A percentile compares a stretch with the other conserved stretches of the same genome.
Conservation (phyloP, 2,797 vertebrate species). For the Periparus ater region DNA sequence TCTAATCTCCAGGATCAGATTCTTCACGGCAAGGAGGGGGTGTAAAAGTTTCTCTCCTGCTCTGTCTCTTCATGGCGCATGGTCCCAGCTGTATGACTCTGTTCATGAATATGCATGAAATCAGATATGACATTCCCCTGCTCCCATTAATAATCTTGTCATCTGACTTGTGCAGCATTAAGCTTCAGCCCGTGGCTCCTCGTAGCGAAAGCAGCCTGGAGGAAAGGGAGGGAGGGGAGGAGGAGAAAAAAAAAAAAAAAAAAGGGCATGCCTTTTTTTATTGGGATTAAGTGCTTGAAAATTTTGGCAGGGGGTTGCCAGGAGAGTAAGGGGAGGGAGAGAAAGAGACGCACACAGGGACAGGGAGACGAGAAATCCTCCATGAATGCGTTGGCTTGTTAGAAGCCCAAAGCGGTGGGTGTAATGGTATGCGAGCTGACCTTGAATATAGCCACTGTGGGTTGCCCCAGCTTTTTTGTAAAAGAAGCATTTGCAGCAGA, state of each 20-base stretch:
- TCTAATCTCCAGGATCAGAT: conserved; percentile 72
- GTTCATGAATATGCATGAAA: conserved; percentile 95
- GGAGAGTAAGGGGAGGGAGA: conserved; percentile 67
- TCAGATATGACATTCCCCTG: conserved; percentile 86
- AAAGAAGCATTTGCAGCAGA: conserved; percentile 97
- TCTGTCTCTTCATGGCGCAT: conserved; percentile 72
- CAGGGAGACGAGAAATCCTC: conserved; percentile 76
- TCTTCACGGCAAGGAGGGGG: conserved; percentile 73
- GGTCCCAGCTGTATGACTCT: conserved; percentile 88
- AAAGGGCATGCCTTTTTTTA: conserved; percentile 67
- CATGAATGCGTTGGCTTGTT: conserved; percentile 80
- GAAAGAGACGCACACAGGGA: conserved; percentile 56
- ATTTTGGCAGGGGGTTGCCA: conserved; percentile 75
- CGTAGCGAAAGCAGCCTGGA: conserved; percentile 74
- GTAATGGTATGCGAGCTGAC: conserved; percentile 88
- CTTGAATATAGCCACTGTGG: conserved; percentile 88
- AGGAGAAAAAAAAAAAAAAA: neutral
- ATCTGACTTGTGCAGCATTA: conserved; percentile 86
- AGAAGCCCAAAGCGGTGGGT: conserved; percentile 79
- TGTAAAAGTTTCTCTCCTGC: conserved; percentile 65
- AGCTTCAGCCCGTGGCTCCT: conserved; percentile 80
- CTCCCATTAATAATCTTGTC: conserved; percentile 97
- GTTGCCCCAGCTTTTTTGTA: conserved; percentile 92
- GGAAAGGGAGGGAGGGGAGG: conserved; percentile 61
- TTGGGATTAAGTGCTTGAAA: conserved; percentile 80